Evolutionary conservation across 2,888 invertebrate genomes (phyloP).

Genomic region (Bombyx huttoni): DNA sequence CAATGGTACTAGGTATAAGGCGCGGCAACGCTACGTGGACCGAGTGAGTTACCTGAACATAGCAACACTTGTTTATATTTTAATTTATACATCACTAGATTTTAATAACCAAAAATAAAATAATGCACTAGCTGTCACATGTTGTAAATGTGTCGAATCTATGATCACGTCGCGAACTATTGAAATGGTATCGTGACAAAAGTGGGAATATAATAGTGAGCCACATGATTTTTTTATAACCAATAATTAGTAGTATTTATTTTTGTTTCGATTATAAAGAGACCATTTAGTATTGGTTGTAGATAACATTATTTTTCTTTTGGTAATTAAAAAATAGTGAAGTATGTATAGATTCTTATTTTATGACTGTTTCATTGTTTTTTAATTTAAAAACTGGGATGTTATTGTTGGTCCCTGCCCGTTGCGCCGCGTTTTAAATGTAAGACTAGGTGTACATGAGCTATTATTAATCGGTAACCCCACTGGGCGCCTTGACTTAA

Average conservation of each 20-base stretch:
- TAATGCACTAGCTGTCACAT: too few relatives aligned
- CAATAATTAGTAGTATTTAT: too few relatives aligned
- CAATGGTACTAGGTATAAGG: slow-evolving; percentile 34
- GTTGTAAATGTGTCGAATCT: too few relatives aligned
- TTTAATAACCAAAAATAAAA: too few relatives aligned
- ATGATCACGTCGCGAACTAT: too few relatives aligned
- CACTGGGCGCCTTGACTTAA: slow-evolving; percentile 68
- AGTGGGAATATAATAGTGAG: too few relatives aligned
- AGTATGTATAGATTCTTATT: slow-evolving; percentile 49
- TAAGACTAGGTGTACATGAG: slow-evolving; percentile 43
- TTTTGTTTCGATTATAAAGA: too few relatives aligned
- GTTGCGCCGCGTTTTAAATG: slow-evolving; percentile 42
- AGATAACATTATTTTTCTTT: too few relatives aligned
- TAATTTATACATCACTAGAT: slow-evolving; percentile 6
- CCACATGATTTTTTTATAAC: too few relatives aligned
- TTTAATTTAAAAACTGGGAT: slow-evolving; percentile 40
- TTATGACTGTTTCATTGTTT: slow-evolving; percentile 60
- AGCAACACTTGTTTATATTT: slow-evolving; percentile 61
- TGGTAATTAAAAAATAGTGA: too few relatives aligned
- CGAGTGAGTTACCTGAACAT: slow-evolving; percentile 68
- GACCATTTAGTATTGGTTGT: too few relatives aligned
- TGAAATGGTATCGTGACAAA: too few relatives aligned
- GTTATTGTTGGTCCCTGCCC: slow-evolving; percentile 44
- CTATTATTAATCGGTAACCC: slow-evolving; percentile 69
- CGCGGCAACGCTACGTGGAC: slow-evolving; percentile 33